Conservation (phyloP, 2,888 invertebrate species). For the Drosophila falleni region DNA sequence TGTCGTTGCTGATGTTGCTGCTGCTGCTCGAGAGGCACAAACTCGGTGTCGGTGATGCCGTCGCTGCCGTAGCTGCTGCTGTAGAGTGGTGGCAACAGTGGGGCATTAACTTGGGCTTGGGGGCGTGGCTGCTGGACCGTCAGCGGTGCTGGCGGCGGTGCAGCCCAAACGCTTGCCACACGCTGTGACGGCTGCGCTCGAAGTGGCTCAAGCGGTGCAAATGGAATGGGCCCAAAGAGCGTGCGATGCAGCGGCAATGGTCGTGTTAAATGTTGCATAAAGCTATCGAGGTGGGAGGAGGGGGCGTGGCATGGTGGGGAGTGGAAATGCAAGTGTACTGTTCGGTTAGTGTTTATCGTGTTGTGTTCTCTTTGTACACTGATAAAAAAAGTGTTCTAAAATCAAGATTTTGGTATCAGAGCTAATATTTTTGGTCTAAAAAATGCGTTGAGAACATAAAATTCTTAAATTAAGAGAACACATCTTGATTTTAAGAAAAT, state of each 20-base stretch:
- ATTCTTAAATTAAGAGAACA: no score
- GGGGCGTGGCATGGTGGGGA: not conserved
- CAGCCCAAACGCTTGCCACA: conserved; percentile 73
- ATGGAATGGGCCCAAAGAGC: conserved; percentile 74
- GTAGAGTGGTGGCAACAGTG: conserved; percentile 75
- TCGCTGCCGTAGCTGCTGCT: conserved; percentile 73
- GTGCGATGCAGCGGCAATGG: conserved; percentile 80
- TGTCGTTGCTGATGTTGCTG: conserved; percentile 27
- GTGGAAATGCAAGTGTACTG: conserved; percentile 22
- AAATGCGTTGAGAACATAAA: no score
- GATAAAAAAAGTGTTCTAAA: no score
- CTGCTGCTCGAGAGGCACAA: conserved; percentile 77
- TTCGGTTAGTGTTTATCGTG: conserved; percentile 35
- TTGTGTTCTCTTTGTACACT: conserved; percentile 17
- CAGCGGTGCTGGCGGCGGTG: conserved; percentile 58
- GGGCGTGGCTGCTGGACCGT: conserved; percentile 48
- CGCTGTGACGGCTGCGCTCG: conserved; percentile 69
- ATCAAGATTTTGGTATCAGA: no score
- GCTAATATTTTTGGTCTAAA: no score
- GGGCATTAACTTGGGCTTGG: conserved; percentile 60
- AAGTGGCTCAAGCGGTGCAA: conserved; percentile 73
- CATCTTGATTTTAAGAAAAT: no score
- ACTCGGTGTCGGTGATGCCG: conserved; percentile 72
- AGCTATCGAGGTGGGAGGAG: conserved; percentile 60
- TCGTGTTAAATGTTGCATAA: conserved; percentile 81